Conservation (phyloP, 2,113 vertebrate species). For the Myiagra hebetior region DNA sequence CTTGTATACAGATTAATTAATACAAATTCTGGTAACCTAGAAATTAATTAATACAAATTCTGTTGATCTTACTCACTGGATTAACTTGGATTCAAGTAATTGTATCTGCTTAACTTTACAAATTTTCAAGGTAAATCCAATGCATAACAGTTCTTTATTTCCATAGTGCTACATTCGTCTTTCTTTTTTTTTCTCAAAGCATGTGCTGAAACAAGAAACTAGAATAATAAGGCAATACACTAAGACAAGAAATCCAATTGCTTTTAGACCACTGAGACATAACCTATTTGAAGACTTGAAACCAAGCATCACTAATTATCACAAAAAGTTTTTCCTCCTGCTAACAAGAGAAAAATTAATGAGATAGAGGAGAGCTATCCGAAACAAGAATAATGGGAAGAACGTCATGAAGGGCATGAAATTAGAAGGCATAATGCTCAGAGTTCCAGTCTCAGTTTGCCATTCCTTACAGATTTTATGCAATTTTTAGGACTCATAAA, state of each 20-base stretch:
- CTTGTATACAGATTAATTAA: background rate
- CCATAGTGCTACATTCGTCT: background rate
- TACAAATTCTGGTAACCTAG: background rate
- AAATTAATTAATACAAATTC: background rate
- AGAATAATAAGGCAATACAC: background rate
- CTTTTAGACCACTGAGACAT: background rate
- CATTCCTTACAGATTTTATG: background rate
- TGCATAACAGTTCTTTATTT: background rate
- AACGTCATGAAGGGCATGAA: background rate
- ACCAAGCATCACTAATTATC: background rate
- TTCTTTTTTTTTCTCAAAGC: background rate
- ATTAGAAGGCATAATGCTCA: background rate
- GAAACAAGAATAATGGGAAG: background rate
- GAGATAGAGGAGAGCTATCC: background rate
- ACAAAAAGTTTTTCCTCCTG: background rate
- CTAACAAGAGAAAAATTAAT: background rate
- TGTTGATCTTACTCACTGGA: background rate
- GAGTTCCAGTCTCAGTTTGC: background rate
- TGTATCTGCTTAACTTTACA: background rate
- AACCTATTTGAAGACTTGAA: background rate
- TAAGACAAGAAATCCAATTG: background rate
- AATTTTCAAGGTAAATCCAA: background rate
- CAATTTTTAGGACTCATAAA: background rate
- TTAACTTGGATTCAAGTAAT: background rate
- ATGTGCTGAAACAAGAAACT: background rate